phyloP scores from a whole-genome alignment of 2,888 invertebrate species.

The Chironomus tentans region DNA sequence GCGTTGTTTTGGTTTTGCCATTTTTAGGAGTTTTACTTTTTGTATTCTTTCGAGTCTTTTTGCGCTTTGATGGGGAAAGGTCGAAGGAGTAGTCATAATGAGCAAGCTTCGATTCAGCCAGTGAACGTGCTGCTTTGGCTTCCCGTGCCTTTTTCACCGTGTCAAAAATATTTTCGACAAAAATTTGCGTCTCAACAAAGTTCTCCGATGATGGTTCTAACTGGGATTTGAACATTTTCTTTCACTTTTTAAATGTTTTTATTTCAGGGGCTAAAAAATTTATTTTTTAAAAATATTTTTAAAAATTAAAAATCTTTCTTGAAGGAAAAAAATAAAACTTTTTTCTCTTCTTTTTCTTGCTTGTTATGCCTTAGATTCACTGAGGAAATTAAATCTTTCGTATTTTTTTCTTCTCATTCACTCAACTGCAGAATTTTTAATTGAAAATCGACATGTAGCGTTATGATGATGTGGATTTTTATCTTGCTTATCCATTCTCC shows the following conservation, averaged over 20 bases:
- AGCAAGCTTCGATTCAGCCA: neutral
- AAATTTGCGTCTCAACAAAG: neutral
- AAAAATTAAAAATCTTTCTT: neutral
- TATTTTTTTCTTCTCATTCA: neutral
- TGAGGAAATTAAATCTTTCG: no score
- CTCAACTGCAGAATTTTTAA: neutral
- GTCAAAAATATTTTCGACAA: conserved; percentile 17
- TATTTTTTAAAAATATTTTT: neutral
- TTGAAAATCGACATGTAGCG: neutral
- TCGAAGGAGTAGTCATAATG: neutral
- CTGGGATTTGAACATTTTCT: conserved; percentile 5
- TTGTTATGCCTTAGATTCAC: no score
- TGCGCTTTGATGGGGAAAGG: neutral
- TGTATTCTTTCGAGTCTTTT: conserved; percentile 4
- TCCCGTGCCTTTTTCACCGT: conserved; percentile 9
- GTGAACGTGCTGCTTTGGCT: conserved; percentile 6
- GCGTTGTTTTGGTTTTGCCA: neutral
- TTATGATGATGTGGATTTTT: neutral
- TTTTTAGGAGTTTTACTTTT: neutral
- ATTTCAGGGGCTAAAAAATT: neutral
- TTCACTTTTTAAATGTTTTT: neutral
- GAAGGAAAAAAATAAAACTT: neutral
- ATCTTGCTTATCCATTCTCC: neutral
- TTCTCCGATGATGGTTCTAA: neutral
- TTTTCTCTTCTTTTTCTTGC: neutral